Conservation (phyloP, 1,140 invertebrate species). For the Hyposmocoma kahamanoa region DNA sequence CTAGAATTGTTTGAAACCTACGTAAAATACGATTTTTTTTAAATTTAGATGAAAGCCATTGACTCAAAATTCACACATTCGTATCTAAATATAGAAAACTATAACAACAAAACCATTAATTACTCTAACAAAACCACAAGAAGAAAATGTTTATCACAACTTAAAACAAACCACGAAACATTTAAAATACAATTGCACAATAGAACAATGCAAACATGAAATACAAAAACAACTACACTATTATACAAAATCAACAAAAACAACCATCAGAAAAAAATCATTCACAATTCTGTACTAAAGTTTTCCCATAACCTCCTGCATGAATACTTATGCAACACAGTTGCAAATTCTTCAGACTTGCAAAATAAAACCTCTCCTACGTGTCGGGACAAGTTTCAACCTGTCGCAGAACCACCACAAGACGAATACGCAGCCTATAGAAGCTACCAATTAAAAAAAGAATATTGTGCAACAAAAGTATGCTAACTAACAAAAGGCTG, state of each 20-base stretch:
- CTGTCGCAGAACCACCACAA: conserved; percentile 7
- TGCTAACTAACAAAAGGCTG: not conserved
- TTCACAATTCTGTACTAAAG: not conserved
- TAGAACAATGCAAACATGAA: not conserved
- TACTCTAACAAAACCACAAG: too few relatives aligned
- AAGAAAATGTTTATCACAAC: too few relatives aligned
- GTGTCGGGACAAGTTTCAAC: conserved; percentile 13
- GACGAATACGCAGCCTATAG: not conserved
- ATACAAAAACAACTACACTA: not conserved
- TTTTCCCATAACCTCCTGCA: not conserved
- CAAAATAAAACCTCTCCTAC: conserved; percentile 2
- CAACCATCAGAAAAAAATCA: not conserved
- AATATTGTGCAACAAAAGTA: too few relatives aligned
- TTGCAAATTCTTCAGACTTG: not conserved
- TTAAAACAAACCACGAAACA: too few relatives aligned
- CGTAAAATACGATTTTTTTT: too few relatives aligned
- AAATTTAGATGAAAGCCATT: too few relatives aligned
- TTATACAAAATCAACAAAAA: not conserved
- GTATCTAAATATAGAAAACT: too few relatives aligned
- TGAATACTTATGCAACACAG: conserved; percentile 9
- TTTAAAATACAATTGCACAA: too few relatives aligned
- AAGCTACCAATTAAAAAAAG: too few relatives aligned
- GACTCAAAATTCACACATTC: too few relatives aligned
- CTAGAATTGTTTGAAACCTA: too few relatives aligned
- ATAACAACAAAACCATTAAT: too few relatives aligned